Conservation (phyloP, 2,888 invertebrate species). For the Sinelater perroti region DNA sequence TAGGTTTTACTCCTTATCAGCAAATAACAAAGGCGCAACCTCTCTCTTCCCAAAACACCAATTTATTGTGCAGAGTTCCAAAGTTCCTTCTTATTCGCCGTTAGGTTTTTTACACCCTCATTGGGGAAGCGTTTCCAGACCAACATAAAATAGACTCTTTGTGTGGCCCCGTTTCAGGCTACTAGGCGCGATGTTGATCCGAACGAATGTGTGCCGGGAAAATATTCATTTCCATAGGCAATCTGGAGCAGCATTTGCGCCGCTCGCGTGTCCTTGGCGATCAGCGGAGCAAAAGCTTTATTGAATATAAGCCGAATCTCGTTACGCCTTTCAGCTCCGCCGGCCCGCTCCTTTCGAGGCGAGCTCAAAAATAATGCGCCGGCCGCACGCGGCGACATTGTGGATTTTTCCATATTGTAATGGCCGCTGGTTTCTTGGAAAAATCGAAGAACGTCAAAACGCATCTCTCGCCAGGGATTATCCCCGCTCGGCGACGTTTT, state of each 20-base stretch:
- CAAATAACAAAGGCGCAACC: too few relatives aligned
- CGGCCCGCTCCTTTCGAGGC: constrained; percentile 1
- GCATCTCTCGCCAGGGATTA: constrained; percentile 8
- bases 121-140: constrained; percentile 5
- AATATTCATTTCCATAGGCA: constrained; percentile 24
- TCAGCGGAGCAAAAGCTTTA: constrained; percentile 15
- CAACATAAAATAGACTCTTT: constrained; percentile 13
- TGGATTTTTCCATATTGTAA: constrained; percentile 7
- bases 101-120: background rate
- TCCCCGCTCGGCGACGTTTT: constrained; percentile 8
- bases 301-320: constrained; percentile 19
- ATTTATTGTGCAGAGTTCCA: too few relatives aligned
- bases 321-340: constrained; percentile 16
- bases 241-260: constrained; percentile 17
- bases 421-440: constrained; percentile 17
- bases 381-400: constrained; percentile 6
- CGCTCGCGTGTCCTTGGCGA: constrained; percentile 15
- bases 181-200: constrained; percentile 16
- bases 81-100: too few relatives aligned
- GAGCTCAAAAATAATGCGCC: constrained; percentile 17
- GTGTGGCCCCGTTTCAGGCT: constrained; percentile 11
- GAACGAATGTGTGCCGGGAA: constrained; percentile 17
- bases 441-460: constrained; percentile 12
- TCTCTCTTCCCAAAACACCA: too few relatives aligned
- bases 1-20: too few relatives aligned